These are phyloP conservation scores for Lagorchestes hirsutus DNA, from an alignment of 2,797 vertebrate genomes.

Conservation along the genomic window DNA sequence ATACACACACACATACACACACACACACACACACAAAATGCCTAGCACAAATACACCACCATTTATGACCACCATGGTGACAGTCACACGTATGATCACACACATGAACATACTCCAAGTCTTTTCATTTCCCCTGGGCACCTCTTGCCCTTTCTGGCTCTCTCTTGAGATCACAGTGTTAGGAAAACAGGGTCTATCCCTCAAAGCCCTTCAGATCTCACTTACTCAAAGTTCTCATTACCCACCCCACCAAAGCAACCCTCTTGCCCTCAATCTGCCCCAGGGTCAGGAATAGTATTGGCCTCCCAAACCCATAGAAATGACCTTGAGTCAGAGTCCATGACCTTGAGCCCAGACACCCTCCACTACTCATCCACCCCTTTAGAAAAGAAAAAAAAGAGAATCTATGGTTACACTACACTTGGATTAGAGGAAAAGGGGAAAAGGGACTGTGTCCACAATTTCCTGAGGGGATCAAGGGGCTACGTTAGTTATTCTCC, in stretches of 20 bases:
- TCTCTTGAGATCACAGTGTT: neutral
- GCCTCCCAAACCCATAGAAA: conserved; percentile 39
- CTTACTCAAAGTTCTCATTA: conserved; percentile 30
- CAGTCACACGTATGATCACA: conserved; percentile 23
- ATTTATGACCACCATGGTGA: neutral
- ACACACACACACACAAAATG: neutral
- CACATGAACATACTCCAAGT: neutral
- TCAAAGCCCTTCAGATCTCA: conserved; percentile 17
- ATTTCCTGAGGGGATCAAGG: neutral
- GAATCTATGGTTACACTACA: neutral
- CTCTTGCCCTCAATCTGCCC: neutral
- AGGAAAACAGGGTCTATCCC: neutral
- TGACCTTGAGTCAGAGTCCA: conserved; percentile 72
- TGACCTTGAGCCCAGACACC: conserved; percentile 11
- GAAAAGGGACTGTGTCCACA: neutral
- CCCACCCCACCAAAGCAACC: neutral
- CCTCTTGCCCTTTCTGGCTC: conserved; percentile 55
- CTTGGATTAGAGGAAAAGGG: neutral
- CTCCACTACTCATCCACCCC: neutral
- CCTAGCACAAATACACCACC: neutral
- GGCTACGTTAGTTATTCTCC: neutral
- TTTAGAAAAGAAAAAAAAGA: neutral
- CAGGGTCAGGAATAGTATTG: conserved; percentile 32
- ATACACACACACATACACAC: neutral
- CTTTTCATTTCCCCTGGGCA: conserved; percentile 57